Evolutionary conservation across 2,797 vertebrate species (phyloP).

Genomic region (Jordanella pulchra): DNA sequence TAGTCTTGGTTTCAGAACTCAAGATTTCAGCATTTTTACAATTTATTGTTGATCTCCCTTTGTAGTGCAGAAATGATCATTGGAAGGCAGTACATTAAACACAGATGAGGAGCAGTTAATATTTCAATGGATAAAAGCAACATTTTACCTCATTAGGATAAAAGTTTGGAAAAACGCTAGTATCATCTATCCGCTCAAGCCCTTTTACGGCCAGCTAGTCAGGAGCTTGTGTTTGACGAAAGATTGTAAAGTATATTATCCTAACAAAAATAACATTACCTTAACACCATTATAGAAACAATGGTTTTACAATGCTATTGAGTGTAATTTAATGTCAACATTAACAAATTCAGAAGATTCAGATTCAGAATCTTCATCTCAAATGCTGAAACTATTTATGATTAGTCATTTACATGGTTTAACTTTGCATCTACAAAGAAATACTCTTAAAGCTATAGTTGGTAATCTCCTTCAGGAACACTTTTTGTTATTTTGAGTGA

Average conservation of each 20-base stretch:
- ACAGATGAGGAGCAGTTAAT: slow-evolving; percentile 5
- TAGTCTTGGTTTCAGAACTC: no score
- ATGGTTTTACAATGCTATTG: not conserved
- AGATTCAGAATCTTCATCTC: no score
- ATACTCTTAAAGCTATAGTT: no score
- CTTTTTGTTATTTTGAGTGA: no score
- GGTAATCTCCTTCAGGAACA: no score
- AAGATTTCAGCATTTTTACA: no score
- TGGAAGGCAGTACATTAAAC: slow-evolving; percentile 1
- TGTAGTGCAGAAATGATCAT: not conserved
- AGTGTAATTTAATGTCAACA: not conserved
- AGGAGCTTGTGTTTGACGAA: not conserved
- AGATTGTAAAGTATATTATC: slow-evolving; percentile 1
- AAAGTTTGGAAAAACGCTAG: not conserved
- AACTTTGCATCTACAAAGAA: not conserved
- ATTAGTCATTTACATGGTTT: not conserved
- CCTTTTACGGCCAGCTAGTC: slow-evolving; percentile 6
- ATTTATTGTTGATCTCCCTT: no score
- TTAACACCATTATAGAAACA: not conserved
- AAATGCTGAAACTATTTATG: no score
- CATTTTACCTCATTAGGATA: slow-evolving; percentile 8
- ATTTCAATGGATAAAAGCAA: slow-evolving; percentile 1
- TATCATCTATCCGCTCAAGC: not conserved
- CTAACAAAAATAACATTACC: not conserved
- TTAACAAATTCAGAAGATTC: no score